A percentile compares a stretch with the other conserved stretches of the same genome.
Evolutionary conservation across 2,113 vertebrate species (phyloP).

Genomic region (Chionomys nivalis): DNA sequence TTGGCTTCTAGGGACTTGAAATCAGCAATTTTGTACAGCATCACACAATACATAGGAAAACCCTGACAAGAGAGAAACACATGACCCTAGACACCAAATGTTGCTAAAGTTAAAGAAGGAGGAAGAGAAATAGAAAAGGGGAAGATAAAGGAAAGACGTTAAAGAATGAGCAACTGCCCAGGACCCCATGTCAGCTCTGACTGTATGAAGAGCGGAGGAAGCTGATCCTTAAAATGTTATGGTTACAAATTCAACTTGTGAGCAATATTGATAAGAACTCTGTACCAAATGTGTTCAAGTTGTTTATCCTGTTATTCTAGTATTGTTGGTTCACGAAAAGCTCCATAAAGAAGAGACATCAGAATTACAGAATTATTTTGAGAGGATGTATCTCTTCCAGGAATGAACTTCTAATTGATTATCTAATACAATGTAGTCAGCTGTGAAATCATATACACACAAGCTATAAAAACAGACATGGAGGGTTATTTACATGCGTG

Average conservation of each 20-base stretch:
- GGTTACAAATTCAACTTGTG: not conserved
- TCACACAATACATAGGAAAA: not conserved
- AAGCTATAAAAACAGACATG: not conserved
- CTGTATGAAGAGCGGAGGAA: not conserved
- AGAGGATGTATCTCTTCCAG: not conserved
- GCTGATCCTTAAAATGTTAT: not conserved
- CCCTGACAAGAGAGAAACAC: not conserved
- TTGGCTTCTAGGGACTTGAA: not conserved
- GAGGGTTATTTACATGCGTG: not conserved
- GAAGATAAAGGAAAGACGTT: not conserved
- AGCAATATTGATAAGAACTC: not conserved
- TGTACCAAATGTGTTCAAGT: not conserved
- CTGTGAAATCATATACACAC: too few species aligned
- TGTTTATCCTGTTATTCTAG: rapidly evolving
- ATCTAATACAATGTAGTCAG: not conserved
- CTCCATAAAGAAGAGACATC: not conserved
- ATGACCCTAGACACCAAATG: not conserved
- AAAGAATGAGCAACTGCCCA: not conserved
- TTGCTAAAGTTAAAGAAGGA: not conserved
- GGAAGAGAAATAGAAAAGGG: not conserved
- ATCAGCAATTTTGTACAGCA: not conserved
- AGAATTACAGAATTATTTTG: not conserved
- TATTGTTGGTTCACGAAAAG: not conserved
- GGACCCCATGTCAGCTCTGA: too few species aligned
- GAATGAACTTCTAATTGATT: not conserved